Base-by-base conservation (phyloP, 1,140 invertebrate species). In the Leptopilina boulardi region DNA sequence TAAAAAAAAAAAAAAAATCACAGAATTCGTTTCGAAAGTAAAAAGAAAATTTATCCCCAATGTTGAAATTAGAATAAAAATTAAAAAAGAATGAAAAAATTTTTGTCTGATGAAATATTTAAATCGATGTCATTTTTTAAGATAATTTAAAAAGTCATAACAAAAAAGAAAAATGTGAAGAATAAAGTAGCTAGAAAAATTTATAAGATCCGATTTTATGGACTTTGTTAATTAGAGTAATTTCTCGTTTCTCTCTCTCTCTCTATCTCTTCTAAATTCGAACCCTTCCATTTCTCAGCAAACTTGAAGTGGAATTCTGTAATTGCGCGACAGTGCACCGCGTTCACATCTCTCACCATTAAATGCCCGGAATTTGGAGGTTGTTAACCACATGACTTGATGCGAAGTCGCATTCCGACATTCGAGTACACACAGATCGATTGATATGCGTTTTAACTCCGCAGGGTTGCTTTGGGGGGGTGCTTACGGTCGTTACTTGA, bases 271-370 rank as follows among this genome's bases (percentile, higher is more conserved):
- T 66, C 23, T n/a, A 66, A 66, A 30, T 66, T 66, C 15, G 23
- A 66, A 66, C 23, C 56, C 56, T n/a, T 66, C 21, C 21, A 10
- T 21, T 59, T 66, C 56, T 66, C 56, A 30, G 26, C 56, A 66
- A n/a, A 66, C 23, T 66, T 66, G 15, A 66, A 66, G 23, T 66
- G 56, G 56, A 66, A 66, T 66, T 66, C 56, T 26, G 56, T 30
- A 66, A 30, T 66, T 66, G 23, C 21, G 56, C 59, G 59, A 34
- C 59, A 66, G 59, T 26, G 59, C 59, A 34, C 3, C 59, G 59
- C 26, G 26, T 30, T 66, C 26, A 66, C 59, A n/a, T 66, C 23
- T 66, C 23, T 66, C 59, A 66, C 59, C 21, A 30, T 34, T 66
- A 66, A 66, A 66, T 34, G 59, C 59, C 59, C 21, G 59, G 59